Percentiles rank a stretch among this genome's conserved stretches.
phyloP scores from a whole-genome alignment of 2,888 invertebrate species.

The Anoplius nigerrimus region DNA sequence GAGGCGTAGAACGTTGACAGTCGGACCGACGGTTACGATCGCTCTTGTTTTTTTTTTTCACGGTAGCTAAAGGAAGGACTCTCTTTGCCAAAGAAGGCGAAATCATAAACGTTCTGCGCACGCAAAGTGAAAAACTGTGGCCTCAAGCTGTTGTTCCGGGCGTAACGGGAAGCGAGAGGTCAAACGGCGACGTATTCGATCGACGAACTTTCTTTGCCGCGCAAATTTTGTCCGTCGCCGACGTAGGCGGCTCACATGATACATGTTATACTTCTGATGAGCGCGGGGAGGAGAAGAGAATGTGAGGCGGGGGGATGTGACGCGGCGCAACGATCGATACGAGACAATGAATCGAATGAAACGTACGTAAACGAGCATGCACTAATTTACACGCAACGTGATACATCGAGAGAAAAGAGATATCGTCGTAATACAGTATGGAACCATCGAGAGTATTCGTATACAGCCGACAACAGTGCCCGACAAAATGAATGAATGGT shows the following conservation, averaged over 20 bases:
- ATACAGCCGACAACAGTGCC: constrained; percentile 23
- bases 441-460: constrained; percentile 17
- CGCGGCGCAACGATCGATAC: neutral
- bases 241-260: too few species aligned
- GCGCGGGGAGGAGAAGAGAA: constrained; percentile 4
- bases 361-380: constrained; percentile 39
- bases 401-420: constrained; percentile 29
- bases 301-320: neutral
- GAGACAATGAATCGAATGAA: constrained; percentile 1
- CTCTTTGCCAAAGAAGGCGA: constrained; percentile 7
- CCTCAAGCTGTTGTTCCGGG: constrained; percentile 4
- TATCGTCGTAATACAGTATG: constrained; percentile 14
- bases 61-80: constrained; percentile 6
- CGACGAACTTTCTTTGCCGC: constrained; percentile 24
- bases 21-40: constrained; percentile 9
- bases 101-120: constrained; percentile 7
- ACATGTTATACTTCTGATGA: too few species aligned
- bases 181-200: constrained; percentile 16
- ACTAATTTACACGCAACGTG: constrained; percentile 35
- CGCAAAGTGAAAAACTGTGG: constrained; percentile 27
- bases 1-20: constrained; percentile 57
- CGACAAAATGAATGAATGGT: constrained; percentile 27
- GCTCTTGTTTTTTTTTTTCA: too few species aligned
- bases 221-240: too few species aligned
- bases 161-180: constrained; percentile 19